Evolutionary conservation across 2,113 vertebrate species (phyloP).

Genomic region (Rhabdornis inornatus): DNA sequence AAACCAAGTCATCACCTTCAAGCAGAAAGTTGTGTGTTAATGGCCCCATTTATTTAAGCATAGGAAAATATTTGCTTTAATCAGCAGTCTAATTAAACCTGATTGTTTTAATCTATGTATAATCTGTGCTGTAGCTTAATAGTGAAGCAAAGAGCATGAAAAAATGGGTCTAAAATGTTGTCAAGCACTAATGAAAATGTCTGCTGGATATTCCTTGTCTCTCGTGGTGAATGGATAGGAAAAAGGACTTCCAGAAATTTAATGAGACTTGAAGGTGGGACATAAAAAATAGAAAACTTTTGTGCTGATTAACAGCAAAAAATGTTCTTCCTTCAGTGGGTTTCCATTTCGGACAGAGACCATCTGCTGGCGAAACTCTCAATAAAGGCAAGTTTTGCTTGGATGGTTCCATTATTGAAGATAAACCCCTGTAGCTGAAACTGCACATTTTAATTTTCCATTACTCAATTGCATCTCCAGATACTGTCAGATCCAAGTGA

Average conservation of each 20-base stretch:
- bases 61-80: neutral
- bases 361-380: neutral
- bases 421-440: neutral
- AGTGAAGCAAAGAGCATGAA: neutral
- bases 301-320: neutral
- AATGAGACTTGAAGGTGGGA: neutral
- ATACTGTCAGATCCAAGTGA: neutral
- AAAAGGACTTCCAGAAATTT: neutral
- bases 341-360: neutral
- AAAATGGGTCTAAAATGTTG: neutral
- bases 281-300: neutral
- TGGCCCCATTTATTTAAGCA: neutral
- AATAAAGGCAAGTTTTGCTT: neutral
- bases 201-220: neutral
- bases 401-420: neutral
- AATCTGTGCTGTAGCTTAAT: neutral
- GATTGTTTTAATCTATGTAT: neutral
- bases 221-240: neutral
- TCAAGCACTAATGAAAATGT: neutral
- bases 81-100: neutral
- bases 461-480: neutral
- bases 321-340: neutral
- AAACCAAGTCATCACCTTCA: neutral
- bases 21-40: neutral
- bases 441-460: slow-evolving; percentile 14